Base-by-base conservation (phyloP, 35 echinoderm and acorn worm genomes). In the Hemicentrotus pulcherrimus region DNA sequence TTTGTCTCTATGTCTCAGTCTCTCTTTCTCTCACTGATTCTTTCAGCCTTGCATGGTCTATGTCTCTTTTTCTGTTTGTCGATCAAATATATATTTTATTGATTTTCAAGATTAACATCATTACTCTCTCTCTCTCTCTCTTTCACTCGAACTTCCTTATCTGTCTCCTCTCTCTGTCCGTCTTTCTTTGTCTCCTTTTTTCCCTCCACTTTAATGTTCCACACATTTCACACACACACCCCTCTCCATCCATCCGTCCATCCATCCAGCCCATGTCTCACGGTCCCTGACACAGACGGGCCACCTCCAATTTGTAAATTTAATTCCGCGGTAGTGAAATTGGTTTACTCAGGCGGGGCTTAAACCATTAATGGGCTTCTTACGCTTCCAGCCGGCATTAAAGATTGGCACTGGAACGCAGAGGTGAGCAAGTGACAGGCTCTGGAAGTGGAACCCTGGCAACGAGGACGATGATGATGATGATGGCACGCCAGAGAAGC, bases 271-370 rank as follows among this genome's bases (percentile, higher is more conserved):
- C 65, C 28, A 78, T 78, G 28, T n/a, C 65, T 78, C 65, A n/a
- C 24, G 65, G 65, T 78, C 65, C 65, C 65, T n/a, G 65, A 28
- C 65, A n/a, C 65, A 78, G 88, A 90, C 88, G 32, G 88, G 88
- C 88, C 88, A 90, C 65, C 88, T 90, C 88, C 88, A 90, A 90
- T 90, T 90, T 90, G 88, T 90, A 90, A 93, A 93, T 93, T 58
- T 93, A 93, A 93, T 93, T 46, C 48, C 30, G 48, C 19, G 30
- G 91, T 50, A 58, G 91, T 48, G 48, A 58, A 93, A 93, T 93
- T 58, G 48, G 48, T 93, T 47, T 48, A 58, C 91, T 93, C 46
- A 93, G 91, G 91, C 46, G 91, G 91, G 45, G 32, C 48, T 93
- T 58, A 93, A 93, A 58, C 46, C 91, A 50, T 47, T 93, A 93